Evolutionary conservation across 2,888 invertebrate genomes (phyloP).

Genomic region (Serrognathus titanus): DNA sequence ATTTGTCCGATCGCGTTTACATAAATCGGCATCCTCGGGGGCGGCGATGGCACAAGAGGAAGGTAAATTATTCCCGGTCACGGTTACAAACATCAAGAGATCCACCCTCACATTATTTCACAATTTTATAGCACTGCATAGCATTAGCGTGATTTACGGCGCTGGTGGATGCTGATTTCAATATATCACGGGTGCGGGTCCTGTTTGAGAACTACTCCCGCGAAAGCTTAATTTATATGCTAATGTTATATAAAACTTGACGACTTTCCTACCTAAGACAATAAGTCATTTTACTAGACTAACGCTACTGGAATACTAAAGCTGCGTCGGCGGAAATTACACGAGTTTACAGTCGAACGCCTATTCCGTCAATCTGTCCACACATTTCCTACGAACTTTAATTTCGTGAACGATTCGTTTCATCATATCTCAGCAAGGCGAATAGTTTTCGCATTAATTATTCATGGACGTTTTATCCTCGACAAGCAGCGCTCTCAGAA

Average conservation of each 20-base stretch:
- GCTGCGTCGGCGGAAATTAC: conserved; percentile 23
- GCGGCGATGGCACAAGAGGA: conserved; percentile 5
- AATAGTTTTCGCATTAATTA: no score
- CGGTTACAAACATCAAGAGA: conserved; percentile 15
- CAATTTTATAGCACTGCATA: conserved; percentile 14
- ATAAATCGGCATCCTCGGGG: not conserved
- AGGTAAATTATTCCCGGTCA: conserved; percentile 26
- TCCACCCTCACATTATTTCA: conserved; percentile 12
- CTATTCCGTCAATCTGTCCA: conserved; percentile 16
- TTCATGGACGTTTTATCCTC: no score
- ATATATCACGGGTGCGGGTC: not conserved
- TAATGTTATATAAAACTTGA: conserved; percentile 33
- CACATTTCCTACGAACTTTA: not conserved
- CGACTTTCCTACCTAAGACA: conserved; percentile 31
- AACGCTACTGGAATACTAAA: conserved; percentile 26
- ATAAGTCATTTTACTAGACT: conserved; percentile 27
- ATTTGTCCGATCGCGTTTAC: conserved; percentile 3
- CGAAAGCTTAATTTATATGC: conserved; percentile 33
- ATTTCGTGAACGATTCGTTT: not conserved
- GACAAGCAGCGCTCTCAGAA: no score
- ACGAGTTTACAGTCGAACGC: conserved; percentile 16
- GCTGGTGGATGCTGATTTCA: not conserved
- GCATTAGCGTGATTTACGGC: conserved; percentile 17
- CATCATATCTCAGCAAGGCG: not conserved
- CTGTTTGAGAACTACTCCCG: conserved; percentile 1